Conservation (phyloP, 2,797 vertebrate genomes). For the Adelosebastes latens region DNA sequence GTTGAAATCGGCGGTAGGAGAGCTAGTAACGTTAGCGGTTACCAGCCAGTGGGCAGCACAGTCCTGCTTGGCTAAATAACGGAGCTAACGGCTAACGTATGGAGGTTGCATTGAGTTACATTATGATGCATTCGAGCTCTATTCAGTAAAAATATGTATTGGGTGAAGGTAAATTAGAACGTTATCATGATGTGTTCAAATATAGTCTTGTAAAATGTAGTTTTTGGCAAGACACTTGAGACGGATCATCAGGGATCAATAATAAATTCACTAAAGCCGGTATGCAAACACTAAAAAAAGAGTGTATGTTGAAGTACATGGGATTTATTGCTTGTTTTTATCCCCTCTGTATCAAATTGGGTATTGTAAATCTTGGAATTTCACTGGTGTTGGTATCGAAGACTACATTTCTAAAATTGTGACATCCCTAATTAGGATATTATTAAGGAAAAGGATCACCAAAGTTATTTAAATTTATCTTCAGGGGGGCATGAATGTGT, state of each 20-base stretch:
- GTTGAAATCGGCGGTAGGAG: no score
- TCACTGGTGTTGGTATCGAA: not conserved
- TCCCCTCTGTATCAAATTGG: not conserved
- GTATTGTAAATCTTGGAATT: not conserved
- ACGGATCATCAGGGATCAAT: not conserved
- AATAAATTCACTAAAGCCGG: not conserved
- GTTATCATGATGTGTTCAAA: not conserved
- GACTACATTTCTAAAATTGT: not conserved
- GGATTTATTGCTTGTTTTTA: not conserved
- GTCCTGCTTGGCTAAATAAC: no score
- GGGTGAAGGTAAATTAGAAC: not conserved
- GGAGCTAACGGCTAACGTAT: no score
- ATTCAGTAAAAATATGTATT: not conserved
- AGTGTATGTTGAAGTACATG: not conserved
- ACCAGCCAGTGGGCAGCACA: no score
- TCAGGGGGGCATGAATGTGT: not conserved
- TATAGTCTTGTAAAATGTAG: not conserved
- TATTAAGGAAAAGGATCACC: not conserved
- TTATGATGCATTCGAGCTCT: not conserved
- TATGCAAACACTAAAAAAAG: not conserved
- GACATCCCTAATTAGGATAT: not conserved
- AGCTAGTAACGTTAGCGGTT: no score
- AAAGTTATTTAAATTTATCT: not conserved
- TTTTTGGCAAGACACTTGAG: not conserved
- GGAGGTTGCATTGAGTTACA: not conserved